Evolutionary conservation across 2,113 vertebrate genomes (phyloP).

Genomic region (Petromus typicus): DNA sequence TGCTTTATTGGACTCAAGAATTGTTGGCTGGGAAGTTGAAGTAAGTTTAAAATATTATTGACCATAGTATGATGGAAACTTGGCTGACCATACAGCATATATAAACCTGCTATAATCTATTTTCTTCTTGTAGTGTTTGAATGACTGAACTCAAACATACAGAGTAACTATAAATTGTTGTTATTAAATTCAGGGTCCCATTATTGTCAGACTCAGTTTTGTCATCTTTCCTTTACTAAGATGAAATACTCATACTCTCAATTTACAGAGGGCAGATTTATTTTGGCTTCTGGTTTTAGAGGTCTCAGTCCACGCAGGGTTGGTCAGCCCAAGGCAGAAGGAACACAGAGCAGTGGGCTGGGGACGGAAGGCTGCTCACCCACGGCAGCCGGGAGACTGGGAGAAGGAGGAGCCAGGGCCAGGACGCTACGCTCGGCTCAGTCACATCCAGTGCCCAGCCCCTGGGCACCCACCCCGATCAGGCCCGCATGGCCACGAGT

Average conservation of each 20-base stretch:
- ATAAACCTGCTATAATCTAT: background rate
- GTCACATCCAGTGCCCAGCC: background rate
- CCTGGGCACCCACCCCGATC: too few relatives aligned
- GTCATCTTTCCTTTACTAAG: background rate
- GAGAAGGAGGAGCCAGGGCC: background rate
- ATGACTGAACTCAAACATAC: background rate
- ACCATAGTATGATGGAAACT: slow-evolving; percentile 14
- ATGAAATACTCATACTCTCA: background rate
- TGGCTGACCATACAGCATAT: background rate
- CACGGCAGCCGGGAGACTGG: background rate
- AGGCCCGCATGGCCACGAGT: background rate
- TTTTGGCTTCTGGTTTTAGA: background rate
- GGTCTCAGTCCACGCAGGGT: background rate
- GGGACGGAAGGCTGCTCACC: background rate
- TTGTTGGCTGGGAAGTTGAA: background rate
- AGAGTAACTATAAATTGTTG: background rate
- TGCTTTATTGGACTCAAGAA: background rate
- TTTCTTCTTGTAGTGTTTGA: slow-evolving; percentile 9
- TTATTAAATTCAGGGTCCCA: background rate
- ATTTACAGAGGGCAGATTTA: background rate
- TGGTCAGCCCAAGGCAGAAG: background rate
- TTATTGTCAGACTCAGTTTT: background rate
- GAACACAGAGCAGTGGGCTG: background rate
- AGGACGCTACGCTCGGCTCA: background rate
- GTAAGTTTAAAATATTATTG: background rate